Evolutionary conservation across 2,888 invertebrate genomes (phyloP), one percentile per base, ranked within the genome.

Genomic region (Iselma pallidipennis): DNA sequence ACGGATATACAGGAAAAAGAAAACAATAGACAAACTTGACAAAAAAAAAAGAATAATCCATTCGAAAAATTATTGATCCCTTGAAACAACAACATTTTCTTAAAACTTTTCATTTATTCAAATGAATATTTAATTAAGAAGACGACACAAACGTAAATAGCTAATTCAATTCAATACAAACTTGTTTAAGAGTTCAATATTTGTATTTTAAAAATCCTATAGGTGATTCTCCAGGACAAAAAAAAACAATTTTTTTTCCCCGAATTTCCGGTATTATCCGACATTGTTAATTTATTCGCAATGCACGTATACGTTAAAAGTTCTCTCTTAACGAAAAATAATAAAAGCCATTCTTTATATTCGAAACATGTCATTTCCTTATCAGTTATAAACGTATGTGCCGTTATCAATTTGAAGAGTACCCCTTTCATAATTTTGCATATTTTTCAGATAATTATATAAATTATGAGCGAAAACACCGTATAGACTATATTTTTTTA

Each of bases 341-440:
- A n/a, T n/a, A n/a, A 45, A 51, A 51, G 25, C 16, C 28, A 21
- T 51, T 51, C 51, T 67, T 66, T 69, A 64, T 64, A 70, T 70
- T 68, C 66, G 53, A 71, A 64, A 61, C 70, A 66, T 65, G 69
- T 63, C 63, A 63, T 66, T 65, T 67, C 55, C 66, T 72, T 71
- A 72, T 72, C 71, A 64, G 55, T 53, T 45, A 45, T 21, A 45
- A 56, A 28, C 28, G 56, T 56, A 58, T 53, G 66, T 64, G 51
- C 51, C 57, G 59, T 65, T 67, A 64, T 70, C 67, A 65, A 29
- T 54, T 57, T 33, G 54, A 65, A 63, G 67, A 71, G 72, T 70
- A 67, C 72, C 68, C 72, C 70, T 74, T 75, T 75, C 74, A 75
- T 75, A 75, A 70, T 72, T 74, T 72, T 71, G 68, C 72, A 71